These are phyloP conservation scores for Vesta saturnalis DNA, from an alignment of 2,888 invertebrate genomes.

Conservation along the genomic window DNA sequence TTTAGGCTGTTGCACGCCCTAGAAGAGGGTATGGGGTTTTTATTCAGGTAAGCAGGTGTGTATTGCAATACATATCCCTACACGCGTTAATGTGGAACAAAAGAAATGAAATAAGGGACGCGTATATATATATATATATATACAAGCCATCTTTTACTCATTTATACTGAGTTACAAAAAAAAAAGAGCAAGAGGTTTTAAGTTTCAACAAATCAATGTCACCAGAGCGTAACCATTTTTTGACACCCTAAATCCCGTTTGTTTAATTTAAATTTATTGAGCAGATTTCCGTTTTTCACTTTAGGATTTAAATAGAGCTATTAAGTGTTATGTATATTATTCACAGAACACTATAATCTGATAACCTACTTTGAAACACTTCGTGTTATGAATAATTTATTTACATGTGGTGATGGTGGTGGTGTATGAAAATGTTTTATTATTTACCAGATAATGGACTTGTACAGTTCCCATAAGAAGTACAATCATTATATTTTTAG, in stretches of 20 bases:
- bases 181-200: neutral
- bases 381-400: slow-evolving; percentile 38
- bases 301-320: neutral
- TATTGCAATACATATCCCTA: slow-evolving; percentile 7
- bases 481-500: neutral
- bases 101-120: slow-evolving; percentile 6
- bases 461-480: slow-evolving; percentile 25
- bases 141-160: slow-evolving; percentile 4
- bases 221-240: slow-evolving; percentile 10
- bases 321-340: slow-evolving; percentile 19
- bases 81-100: slow-evolving; percentile 15
- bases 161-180: neutral
- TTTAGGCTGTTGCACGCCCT: slow-evolving; percentile 11
- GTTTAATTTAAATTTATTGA: neutral
- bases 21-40: neutral
- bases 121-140: too few species aligned
- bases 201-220: neutral
- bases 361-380: slow-evolving; percentile 39
- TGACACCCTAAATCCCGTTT: neutral
- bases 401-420: slow-evolving; percentile 31
- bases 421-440: slow-evolving; percentile 33
- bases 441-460: slow-evolving; percentile 36
- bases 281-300: neutral
- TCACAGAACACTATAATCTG: slow-evolving; percentile 34
- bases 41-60: slow-evolving; percentile 14